These are phyloP conservation scores for Liparis tanakae DNA, from an alignment of 2,797 vertebrate species.

Conservation along the genomic window DNA sequence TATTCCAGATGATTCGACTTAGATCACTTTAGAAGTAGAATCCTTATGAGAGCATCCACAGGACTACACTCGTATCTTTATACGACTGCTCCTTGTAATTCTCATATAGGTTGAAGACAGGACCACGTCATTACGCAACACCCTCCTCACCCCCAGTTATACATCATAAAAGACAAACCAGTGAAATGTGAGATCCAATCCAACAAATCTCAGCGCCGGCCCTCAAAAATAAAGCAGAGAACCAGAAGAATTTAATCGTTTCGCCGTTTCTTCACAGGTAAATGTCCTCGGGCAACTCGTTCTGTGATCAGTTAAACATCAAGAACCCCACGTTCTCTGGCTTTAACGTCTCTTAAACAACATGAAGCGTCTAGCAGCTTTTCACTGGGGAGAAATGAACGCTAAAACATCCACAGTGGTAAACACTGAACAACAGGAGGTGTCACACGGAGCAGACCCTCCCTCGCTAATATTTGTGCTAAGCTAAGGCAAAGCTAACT, in stretches of 20 bases:
- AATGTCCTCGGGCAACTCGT: neutral
- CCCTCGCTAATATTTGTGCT: neutral
- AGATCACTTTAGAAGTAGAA: neutral
- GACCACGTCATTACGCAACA: neutral
- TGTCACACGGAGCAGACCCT: neutral
- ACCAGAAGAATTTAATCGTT: constrained; percentile 33
- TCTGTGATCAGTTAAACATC: constrained; percentile 4
- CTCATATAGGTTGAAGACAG: neutral
- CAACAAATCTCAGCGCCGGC: constrained; percentile 17
- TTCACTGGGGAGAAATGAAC: neutral
- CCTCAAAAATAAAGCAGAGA: constrained; percentile 41
- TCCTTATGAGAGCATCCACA: neutral
- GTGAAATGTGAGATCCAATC: constrained; percentile 28
- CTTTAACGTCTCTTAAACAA: neutral
- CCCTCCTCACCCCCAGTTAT: neutral
- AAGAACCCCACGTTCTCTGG: neutral
- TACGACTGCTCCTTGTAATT: neutral
- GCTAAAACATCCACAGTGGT: neutral
- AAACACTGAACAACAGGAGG: neutral
- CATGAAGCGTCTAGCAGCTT: neutral
- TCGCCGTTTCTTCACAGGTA: constrained; percentile 13
- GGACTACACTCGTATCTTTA: neutral
- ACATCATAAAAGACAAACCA: neutral
- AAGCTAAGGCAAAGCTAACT: neutral
- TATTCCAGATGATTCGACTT: neutral